Evolutionary conservation across 2,113 vertebrate genomes (phyloP).

Genomic region (Paedocypris sp.): DNA sequence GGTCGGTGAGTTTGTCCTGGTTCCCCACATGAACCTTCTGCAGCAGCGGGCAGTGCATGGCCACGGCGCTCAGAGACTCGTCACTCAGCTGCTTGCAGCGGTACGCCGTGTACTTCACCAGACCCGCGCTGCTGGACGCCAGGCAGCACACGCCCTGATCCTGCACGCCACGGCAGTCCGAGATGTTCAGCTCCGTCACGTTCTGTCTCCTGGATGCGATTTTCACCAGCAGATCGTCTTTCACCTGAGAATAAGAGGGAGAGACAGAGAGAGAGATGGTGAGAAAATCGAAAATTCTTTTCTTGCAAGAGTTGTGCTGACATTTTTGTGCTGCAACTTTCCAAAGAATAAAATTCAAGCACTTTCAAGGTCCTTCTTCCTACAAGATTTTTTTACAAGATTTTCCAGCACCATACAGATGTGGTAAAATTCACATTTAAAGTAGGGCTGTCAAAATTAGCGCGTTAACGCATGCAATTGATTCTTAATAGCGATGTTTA

Average conservation of each 20-base stretch:
- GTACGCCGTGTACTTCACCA: slow-evolving; percentile 87
- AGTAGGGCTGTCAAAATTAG: no score
- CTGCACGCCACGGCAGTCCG: slow-evolving; percentile 88
- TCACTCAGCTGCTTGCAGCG: slow-evolving; percentile 96
- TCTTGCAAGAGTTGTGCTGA: background rate
- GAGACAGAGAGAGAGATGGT: background rate
- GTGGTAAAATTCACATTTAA: no score
- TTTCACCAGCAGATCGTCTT: slow-evolving; percentile 86
- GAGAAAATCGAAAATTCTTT: background rate
- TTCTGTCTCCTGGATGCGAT: slow-evolving; percentile 91
- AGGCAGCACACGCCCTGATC: slow-evolving; percentile 82
- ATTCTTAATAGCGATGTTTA: no score
- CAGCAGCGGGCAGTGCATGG: slow-evolving; percentile 82
- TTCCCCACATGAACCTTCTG: slow-evolving; percentile 94
- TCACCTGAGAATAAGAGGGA: slow-evolving; percentile 61
- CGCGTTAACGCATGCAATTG: no score
- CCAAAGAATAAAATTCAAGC: no score
- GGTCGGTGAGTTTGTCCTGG: slow-evolving; percentile 91
- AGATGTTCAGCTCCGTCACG: slow-evolving; percentile 94
- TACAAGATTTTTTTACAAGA: no score
- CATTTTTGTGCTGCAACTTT: no score
- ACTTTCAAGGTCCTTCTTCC: no score
- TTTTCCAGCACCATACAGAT: no score
- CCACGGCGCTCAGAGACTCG: slow-evolving; percentile 76
- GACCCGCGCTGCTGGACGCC: slow-evolving; percentile 82